Evolutionary conservation across 2,113 vertebrate genomes (phyloP).

Genomic region (Carollia perspicillata): DNA sequence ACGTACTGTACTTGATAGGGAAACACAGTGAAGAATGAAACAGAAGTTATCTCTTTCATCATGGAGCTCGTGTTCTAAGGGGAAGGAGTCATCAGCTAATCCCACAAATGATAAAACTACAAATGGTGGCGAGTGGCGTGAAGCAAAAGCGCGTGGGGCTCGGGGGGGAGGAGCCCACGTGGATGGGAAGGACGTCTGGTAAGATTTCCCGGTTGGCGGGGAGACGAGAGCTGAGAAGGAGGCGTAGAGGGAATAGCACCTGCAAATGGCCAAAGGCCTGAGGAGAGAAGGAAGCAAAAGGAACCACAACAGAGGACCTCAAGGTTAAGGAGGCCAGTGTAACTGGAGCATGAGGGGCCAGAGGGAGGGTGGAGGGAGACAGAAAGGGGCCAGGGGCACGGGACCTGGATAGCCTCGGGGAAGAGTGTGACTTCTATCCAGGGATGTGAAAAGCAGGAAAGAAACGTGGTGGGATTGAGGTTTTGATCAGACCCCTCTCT

Average conservation of each 20-base stretch:
- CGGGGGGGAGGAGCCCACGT: fast-evolving
- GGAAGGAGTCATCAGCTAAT: neutral
- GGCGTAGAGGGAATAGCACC: fast-evolving
- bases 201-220: neutral
- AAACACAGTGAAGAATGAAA: neutral
- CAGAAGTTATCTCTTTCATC: neutral
- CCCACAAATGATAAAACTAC: neutral
- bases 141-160: neutral
- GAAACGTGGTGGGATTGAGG: neutral
- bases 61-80: neutral
- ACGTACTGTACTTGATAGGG: neutral
- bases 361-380: no score
- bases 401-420: neutral
- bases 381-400: neutral
- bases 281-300: neutral
- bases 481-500: neutral
- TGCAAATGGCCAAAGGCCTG: neutral
- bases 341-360: neutral
- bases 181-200: neutral
- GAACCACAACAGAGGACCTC: neutral
- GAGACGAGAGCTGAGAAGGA: neutral
- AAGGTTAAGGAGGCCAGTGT: neutral
- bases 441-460: neutral
- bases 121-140: neutral
- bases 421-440: neutral